phyloP scores from a whole-genome alignment of 2,113 vertebrate species.

The Aegypius monachus region DNA sequence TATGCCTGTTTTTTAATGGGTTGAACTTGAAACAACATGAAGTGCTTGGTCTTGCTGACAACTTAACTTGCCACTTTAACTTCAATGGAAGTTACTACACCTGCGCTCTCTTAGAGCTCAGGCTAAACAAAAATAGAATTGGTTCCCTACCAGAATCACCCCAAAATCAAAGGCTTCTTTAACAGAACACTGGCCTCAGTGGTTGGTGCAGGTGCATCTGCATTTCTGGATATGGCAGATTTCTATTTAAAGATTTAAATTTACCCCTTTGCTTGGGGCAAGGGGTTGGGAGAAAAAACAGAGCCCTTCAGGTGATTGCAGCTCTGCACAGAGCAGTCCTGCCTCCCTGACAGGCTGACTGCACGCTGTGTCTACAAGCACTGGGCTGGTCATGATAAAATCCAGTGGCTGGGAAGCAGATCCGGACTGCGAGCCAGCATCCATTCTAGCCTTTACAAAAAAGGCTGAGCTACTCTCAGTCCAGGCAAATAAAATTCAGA shows the following conservation, averaged over 20 bases:
- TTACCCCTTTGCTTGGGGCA: neutral
- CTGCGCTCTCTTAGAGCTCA: neutral
- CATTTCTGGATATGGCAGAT: neutral
- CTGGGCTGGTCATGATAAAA: neutral
- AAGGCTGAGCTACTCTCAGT: neutral
- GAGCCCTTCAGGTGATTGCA: neutral
- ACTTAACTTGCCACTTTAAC: neutral
- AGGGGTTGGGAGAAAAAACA: neutral
- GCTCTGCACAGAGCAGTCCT: neutral
- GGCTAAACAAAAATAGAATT: neutral
- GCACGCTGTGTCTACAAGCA: neutral
- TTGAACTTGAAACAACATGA: neutral
- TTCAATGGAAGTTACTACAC: neutral
- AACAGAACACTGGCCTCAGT: neutral
- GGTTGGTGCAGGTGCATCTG: neutral
- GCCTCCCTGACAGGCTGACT: neutral
- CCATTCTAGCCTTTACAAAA: neutral
- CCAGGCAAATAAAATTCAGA: neutral
- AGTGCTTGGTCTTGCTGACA: neutral
- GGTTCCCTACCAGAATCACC: neutral
- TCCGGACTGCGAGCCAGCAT: fast-evolving
- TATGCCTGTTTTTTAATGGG: neutral
- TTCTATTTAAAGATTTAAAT: neutral
- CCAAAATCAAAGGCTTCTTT: neutral
- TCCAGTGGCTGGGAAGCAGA: neutral